Percentiles rank a stretch among this genome's conserved stretches.
These are phyloP conservation scores for Galaxias olidus DNA, from an alignment of 2,797 vertebrate genomes.

Conservation along the genomic window DNA sequence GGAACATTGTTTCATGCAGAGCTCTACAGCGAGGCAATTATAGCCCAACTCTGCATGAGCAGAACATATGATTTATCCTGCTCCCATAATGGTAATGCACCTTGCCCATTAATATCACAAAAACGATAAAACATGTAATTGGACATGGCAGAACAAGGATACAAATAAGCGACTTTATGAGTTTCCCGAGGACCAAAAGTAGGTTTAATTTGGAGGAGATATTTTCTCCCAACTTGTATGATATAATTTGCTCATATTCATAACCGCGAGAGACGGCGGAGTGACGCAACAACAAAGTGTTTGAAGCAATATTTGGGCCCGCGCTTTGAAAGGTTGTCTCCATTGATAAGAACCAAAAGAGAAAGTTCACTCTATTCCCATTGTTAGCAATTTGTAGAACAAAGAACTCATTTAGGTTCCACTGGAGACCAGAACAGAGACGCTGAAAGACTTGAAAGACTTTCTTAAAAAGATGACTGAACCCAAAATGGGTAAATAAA, in stretches of 20 bases:
- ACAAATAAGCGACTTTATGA: too few species aligned
- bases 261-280: not conserved
- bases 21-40: too few species aligned
- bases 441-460: not conserved
- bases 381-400: not conserved
- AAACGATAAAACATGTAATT: too few species aligned
- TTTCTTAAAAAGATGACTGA: not conserved
- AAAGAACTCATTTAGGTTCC: not conserved
- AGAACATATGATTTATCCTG: too few species aligned
- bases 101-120: too few species aligned
- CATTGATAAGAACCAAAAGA: not conserved
- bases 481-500: slow-evolving; percentile 5
- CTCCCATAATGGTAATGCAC: too few species aligned
- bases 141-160: too few species aligned
- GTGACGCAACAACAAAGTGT: not conserved
- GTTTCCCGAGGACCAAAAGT: too few species aligned
- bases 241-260: not conserved
- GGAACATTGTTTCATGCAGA: too few species aligned
- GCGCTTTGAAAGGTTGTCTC: slow-evolving; percentile 3
- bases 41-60: too few species aligned
- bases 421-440: not conserved
- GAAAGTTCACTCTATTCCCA: not conserved
- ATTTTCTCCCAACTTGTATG: not conserved
- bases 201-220: too few species aligned
- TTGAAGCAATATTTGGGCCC: not conserved